A percentile compares a stretch with the other conserved stretches of the same genome.
phyloP scores from a whole-genome alignment of 2,113 vertebrate genomes.

The Pelvicachromis taeniatus region DNA sequence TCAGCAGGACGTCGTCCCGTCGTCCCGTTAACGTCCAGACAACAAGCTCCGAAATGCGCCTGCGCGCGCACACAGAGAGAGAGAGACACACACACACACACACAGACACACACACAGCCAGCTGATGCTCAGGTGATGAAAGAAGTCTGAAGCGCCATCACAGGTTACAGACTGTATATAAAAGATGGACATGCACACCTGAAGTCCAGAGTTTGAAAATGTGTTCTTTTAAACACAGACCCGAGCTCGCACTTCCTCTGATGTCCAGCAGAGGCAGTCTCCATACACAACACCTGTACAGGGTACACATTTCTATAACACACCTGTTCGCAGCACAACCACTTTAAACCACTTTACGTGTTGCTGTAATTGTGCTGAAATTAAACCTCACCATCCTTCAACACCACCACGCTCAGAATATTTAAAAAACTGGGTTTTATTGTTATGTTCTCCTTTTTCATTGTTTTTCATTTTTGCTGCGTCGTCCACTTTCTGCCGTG shows the following conservation, averaged over 20 bases:
- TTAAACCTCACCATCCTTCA: not conserved
- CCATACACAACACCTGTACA: not conserved
- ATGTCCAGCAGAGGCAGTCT: not conserved
- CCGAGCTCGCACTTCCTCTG: not conserved
- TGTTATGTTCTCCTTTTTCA: not conserved
- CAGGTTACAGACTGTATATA: not conserved
- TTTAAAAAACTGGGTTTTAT: rapidly evolving
- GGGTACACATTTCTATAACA: not conserved
- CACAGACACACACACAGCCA: not conserved
- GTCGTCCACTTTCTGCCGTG: rapidly evolving
- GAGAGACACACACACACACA: too few relatives aligned
- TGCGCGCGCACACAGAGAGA: not conserved
- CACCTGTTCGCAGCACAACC: not conserved
- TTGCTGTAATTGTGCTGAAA: not conserved
- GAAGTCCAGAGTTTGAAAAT: not conserved
- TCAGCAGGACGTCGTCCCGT: not conserved
- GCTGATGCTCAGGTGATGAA: not conserved
- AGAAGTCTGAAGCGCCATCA: not conserved
- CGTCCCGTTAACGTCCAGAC: not conserved
- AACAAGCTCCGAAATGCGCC: not conserved
- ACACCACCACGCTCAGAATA: not conserved
- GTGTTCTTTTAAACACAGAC: not conserved
- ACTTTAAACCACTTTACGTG: not conserved
- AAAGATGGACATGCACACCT: not conserved
- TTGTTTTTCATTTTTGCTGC: not conserved